Evolutionary conservation across 2,113 vertebrate species (phyloP), one percentile per base, ranked within the genome.

Genomic region (Oreochromis tanganicae): DNA sequence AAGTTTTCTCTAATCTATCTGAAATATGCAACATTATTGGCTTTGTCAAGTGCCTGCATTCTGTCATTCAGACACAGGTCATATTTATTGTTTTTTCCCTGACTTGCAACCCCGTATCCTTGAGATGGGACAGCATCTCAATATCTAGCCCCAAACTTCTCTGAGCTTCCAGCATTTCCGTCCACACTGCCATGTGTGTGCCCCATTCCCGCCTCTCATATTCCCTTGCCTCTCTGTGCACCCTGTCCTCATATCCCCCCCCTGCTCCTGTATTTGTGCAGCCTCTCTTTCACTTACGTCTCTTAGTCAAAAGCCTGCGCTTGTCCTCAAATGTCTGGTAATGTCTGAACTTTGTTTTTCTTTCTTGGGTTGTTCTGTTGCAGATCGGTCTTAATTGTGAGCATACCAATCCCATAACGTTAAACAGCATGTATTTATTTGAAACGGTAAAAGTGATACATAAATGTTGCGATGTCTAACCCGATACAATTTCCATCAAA

Each of bases 51-150:
- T 4, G 10, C 10, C 73, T 52, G 6, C 12, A 19, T 29, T 34
- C 27, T 52, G 46, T 78, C 46, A 52, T 78, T 52, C 73, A 52
- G 73, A 78, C 27, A 78, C 12, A 52, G 43, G 46, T 78, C 46
- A 78, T 2, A 52, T 13, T 78, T 52, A 78, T 52, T 29, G 16
- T 0, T 32, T 78, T 50, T 50, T 59, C 38, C 0, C 0, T 27
- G 27, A 27, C 27, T 27, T 27, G 27, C 27, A 27, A 27, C 32
- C 13, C 46, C 3, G 1, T 78, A 78, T 17, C 43, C 73, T 78
- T 52, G 73, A 78, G 71, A 78, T 78, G 10, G 46, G 24, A n/a
- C 73, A 12, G 27, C 46, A 78, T 68, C 63, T 68, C 63, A 68
- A 52, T 19, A 78, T 52, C 73, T 50, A 52, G 17, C 24, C 48